phyloP scores from a whole-genome alignment of 2,888 invertebrate species.

The Drosophila borealis region DNA sequence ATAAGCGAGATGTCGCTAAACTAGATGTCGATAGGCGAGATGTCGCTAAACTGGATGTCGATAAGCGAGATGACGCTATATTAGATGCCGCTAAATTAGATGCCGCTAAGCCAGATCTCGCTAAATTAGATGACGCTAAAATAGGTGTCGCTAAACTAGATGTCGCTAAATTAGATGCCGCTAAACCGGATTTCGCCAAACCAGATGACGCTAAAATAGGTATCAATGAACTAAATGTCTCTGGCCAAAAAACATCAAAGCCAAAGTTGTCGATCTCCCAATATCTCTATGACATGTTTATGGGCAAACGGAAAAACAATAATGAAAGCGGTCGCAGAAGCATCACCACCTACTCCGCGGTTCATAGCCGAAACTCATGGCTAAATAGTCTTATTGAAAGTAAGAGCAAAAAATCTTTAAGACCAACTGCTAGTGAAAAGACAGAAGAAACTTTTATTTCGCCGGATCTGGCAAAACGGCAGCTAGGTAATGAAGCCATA shows the following conservation, averaged over 20 bases:
- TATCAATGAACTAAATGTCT: no score
- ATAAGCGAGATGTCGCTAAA: not conserved
- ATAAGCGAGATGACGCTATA: no score
- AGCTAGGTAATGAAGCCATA: conserved; percentile 12
- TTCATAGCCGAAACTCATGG: not conserved
- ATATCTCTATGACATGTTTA: conserved; percentile 29
- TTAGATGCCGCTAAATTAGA: not conserved
- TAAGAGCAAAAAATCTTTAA: not conserved
- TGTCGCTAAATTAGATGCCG: not conserved
- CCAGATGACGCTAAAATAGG: not conserved
- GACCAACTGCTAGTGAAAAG: not conserved
- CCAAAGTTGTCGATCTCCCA: conserved; percentile 4
- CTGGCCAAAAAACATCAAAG: not conserved
- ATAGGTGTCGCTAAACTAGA: not conserved
- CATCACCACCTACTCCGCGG: conserved; percentile 27
- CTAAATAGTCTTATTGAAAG: not conserved
- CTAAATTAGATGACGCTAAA: no score
- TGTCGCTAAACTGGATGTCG: no score
- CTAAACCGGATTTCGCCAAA: no score
- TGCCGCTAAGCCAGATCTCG: no score
- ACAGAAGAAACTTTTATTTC: conserved; percentile 16
- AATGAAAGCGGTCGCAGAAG: conserved; percentile 15
- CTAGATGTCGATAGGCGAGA: not conserved
- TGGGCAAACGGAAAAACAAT: not conserved
- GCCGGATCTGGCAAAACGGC: conserved; percentile 17